Conservation (phyloP, 2,113 vertebrate genomes). For the Stigmatopora nigra region DNA sequence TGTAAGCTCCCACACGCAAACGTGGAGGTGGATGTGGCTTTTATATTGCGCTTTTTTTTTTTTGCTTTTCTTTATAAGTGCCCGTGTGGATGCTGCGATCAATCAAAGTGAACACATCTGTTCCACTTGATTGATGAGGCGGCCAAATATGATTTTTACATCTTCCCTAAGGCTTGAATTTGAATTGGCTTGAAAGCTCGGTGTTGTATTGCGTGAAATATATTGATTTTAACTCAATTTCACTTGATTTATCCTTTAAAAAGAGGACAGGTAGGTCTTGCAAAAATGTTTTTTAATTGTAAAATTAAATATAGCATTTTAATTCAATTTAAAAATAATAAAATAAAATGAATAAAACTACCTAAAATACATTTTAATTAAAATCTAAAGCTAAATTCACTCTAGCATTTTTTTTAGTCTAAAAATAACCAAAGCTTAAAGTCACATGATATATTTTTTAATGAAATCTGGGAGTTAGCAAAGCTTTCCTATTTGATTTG, state of each 20-base stretch:
- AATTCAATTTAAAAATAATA: too few species aligned
- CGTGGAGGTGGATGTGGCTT: not conserved
- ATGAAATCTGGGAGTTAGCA: not conserved
- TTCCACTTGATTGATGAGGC: conserved; percentile 18
- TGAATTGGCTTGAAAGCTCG: not conserved
- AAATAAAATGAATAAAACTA: too few species aligned
- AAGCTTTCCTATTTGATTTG: conserved; percentile 26
- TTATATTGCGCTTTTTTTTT: conserved; percentile 18
- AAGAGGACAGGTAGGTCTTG: too few species aligned
- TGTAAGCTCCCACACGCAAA: conserved; percentile 7
- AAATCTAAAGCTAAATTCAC: too few species aligned
- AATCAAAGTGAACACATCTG: conserved; percentile 8
- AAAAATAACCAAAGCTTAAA: not conserved
- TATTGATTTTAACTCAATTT: too few species aligned
- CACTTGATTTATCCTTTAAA: too few species aligned
- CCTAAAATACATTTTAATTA: too few species aligned
- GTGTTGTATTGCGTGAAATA: not conserved
- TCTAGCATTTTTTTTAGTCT: too few species aligned
- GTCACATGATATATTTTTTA: not conserved
- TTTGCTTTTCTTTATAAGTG: conserved; percentile 9
- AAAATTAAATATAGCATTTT: too few species aligned
- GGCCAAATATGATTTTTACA: conserved; percentile 3
- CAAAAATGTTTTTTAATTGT: too few species aligned
- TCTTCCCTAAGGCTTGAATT: not conserved
- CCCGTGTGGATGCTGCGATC: conserved; percentile 29